Evolutionary conservation across 2,113 vertebrate genomes (phyloP), one percentile per base, ranked within the genome.

Genomic region (Neodon shergylaensis): DNA sequence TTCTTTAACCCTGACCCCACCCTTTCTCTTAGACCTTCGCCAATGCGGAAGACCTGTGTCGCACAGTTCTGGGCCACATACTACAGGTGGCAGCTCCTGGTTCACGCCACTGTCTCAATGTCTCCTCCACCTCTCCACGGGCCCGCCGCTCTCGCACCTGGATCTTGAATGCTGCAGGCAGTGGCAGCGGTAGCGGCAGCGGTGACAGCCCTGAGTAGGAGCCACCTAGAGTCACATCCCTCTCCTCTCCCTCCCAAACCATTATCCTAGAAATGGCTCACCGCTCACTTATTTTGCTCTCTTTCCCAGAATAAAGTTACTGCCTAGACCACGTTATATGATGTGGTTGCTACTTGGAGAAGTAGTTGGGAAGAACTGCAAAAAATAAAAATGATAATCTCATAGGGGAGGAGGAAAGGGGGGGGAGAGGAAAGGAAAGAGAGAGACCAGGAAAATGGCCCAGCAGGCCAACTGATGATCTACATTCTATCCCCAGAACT

Each of bases 11-110:
- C 72, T 54, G 16, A 88, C 22, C 7, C 58, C 26, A 2, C 36
- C 33, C 44, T 77, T 54, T 79, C 19, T 79, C 72, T 58, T 65
- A 97, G 97, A 94, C 93, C 36, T 94, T 96, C 3, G 6, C 47
- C 54, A 98, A 99, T 0, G 99, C 99, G 16, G 95, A 95, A 39
- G 98, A 99, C 44, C 98, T 99, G 33, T 99, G 99, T 2, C 98
- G 98, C 96, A 98, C 98, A 21, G 95, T 98, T 31, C 98, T 99
- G 98, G 99, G 98, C 0, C 98, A 98, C 1, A 96, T 98, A 74
- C 98, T 99, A 89, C 95, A 98, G 72, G 96, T 91, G 74, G 95
- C 90, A 36, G 87, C 92, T 70, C 96, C 97, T 9, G 94, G 95
- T 12, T 54, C 93, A 13, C 74, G 22, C 72, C 95, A 81, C 81